Percentiles rank a stretch among this genome's conserved stretches.
phyloP scores from a whole-genome alignment of 2,888 invertebrate genomes.

The Dicyrtoma fusca region DNA sequence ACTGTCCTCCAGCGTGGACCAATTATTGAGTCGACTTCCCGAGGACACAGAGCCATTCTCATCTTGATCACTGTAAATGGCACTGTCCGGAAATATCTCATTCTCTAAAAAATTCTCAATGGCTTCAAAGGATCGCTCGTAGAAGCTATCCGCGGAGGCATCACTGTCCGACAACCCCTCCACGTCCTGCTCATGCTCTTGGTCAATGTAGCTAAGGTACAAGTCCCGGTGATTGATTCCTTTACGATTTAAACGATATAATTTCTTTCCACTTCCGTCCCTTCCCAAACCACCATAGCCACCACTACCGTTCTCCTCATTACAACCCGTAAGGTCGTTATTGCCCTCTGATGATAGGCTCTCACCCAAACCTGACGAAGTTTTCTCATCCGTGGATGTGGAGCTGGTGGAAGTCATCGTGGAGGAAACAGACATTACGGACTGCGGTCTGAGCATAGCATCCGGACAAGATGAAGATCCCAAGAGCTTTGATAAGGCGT shows the following conservation, averaged over 20 bases:
- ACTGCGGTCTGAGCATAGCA: conserved; percentile 58
- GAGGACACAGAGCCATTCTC: conserved; percentile 60
- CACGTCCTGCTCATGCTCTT: conserved; percentile 51
- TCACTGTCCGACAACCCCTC: conserved; percentile 59
- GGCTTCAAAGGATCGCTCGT: conserved; percentile 75
- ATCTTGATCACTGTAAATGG: conserved; percentile 79
- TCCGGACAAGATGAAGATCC: conserved; percentile 59
- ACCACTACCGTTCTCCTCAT: background rate
- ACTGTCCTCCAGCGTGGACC: conserved; percentile 39
- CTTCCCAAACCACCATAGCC: background rate
- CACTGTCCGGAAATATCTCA: conserved; percentile 77
- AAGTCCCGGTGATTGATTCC: conserved; percentile 55
- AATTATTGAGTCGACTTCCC: conserved; percentile 48
- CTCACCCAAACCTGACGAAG: conserved; percentile 45
- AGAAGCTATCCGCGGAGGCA: conserved; percentile 70
- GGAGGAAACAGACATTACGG: conserved; percentile 65
- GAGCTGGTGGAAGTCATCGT: conserved; percentile 58
- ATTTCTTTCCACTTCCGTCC: conserved; percentile 9
- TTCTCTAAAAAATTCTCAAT: conserved; percentile 71
- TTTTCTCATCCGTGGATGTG: conserved; percentile 52
- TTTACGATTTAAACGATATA: conserved; percentile 45
- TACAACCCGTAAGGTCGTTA: conserved; percentile 20
- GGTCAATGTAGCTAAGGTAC: conserved; percentile 55
- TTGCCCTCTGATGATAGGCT: conserved; percentile 37
- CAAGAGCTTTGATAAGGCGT: conserved; percentile 77